Percentiles rank a stretch among this genome's conserved stretches.
phyloP scores from a whole-genome alignment of 2,888 invertebrate species.

The Meiosimyza decipiens region DNA sequence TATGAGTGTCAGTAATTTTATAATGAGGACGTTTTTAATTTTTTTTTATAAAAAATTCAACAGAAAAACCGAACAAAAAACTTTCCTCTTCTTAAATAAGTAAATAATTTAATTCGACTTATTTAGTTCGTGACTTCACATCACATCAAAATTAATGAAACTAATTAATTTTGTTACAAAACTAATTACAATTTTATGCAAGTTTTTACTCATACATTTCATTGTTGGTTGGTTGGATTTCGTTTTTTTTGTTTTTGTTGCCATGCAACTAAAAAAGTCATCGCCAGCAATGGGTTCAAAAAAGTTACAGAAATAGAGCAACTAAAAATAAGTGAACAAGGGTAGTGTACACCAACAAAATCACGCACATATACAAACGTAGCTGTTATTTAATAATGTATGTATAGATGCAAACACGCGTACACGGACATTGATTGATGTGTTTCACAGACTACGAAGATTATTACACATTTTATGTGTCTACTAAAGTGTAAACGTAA shows the following conservation, averaged over 20 bases:
- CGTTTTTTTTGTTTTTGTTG: conserved; percentile 7
- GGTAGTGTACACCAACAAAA: not conserved
- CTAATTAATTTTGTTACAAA: conserved; percentile 31
- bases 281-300: not conserved
- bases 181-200: conserved; percentile 28
- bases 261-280: not conserved
- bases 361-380: not conserved
- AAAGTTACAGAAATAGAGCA: not conserved
- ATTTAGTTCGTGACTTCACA: not conserved
- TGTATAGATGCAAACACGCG: not conserved
- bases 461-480: conserved; percentile 1
- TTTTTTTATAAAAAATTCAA: conserved; percentile 17
- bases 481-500: not conserved
- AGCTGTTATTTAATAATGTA: not conserved
- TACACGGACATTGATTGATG: conserved; percentile 35
- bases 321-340: not conserved
- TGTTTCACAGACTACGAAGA: conserved; percentile 33
- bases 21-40: conserved; percentile 15
- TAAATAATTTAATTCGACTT: not conserved
- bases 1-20: not conserved
- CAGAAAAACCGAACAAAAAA: conserved; percentile 9
- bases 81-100: not conserved
- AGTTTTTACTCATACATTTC: not conserved
- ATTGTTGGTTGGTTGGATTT: conserved; percentile 5
- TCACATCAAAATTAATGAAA: conserved; percentile 28